Percentiles rank a stretch among this genome's conserved stretches.
These are phyloP conservation scores for Ormyrus rosae DNA, from an alignment of 2,888 invertebrate genomes.

Conservation along the genomic window DNA sequence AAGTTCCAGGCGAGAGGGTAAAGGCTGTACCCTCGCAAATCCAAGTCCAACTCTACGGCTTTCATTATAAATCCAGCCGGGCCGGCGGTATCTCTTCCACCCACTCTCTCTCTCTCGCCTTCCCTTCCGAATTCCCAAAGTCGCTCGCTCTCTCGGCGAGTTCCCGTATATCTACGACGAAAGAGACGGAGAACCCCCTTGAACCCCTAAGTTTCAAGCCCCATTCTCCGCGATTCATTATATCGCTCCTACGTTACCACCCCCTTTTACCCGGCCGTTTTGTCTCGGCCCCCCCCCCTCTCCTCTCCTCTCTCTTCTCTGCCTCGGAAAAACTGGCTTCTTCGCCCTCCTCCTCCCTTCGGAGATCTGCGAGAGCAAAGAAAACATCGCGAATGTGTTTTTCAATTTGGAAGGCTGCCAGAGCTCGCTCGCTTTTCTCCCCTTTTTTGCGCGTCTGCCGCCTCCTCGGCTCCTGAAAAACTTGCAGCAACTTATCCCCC, in stretches of 20 bases:
- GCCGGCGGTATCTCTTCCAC: conserved; percentile 58
- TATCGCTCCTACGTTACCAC: conserved; percentile 69
- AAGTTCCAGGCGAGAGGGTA: conserved; percentile 62
- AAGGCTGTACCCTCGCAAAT: conserved; percentile 72
- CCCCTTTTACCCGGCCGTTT: conserved; percentile 49
- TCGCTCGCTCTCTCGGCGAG: conserved; percentile 39
- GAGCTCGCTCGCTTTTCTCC: conserved; percentile 34
- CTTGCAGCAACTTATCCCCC: not conserved
- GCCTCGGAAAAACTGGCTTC: not conserved
- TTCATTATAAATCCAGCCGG: conserved; percentile 75
- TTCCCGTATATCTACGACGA: conserved; percentile 36
- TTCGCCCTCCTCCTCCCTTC: not conserved
- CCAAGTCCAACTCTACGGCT: conserved; percentile 73
- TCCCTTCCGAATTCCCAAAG: conserved; percentile 66
- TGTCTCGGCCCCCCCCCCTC: conserved; percentile 37
- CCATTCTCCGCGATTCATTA: conserved; percentile 72
- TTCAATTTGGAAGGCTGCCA: conserved; percentile 75
- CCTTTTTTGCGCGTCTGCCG: conserved; percentile 28
- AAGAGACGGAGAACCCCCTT: conserved; percentile 49
- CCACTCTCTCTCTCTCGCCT: conserved; percentile 34
- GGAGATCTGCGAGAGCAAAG: conserved; percentile 62
- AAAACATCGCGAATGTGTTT: conserved; percentile 74
- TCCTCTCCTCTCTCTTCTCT: conserved; percentile 3
- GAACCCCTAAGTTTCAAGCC: conserved; percentile 72
- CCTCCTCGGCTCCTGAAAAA: conserved; percentile 29